Conservation (phyloP, 2,888 invertebrate genomes). For the Saturnia pavonia region DNA sequence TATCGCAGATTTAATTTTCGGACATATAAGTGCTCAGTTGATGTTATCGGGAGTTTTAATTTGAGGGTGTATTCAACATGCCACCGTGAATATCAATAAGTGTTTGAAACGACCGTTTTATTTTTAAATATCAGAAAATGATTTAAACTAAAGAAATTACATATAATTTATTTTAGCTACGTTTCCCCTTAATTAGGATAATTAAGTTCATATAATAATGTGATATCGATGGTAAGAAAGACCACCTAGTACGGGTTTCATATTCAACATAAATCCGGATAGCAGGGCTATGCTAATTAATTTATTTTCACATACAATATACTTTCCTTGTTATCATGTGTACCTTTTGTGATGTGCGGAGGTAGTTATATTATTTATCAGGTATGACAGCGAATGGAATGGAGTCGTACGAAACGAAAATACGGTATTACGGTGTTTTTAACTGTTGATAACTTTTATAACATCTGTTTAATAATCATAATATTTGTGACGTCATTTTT, state of each 20-base stretch:
- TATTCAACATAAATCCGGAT: constrained; percentile 36
- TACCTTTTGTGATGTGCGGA: constrained; percentile 42
- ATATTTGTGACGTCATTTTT: neutral
- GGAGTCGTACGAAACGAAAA: neutral
- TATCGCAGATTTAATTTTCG: constrained; percentile 1
- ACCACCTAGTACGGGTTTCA: constrained; percentile 47
- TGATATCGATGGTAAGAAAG: constrained; percentile 38
- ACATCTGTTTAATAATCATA: neutral
- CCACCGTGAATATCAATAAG: neutral
- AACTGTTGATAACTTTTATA: neutral
- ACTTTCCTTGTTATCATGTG: constrained; percentile 33
- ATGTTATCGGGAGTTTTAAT: neutral
- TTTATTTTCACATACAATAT: constrained; percentile 59
- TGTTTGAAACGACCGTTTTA: constrained; percentile 2
- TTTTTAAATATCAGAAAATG: neutral
- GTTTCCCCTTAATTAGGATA: neutral
- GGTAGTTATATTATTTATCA: constrained; percentile 50
- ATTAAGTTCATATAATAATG: constrained; percentile 7
- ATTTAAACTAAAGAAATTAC: neutral
- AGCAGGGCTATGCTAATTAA: constrained; percentile 61
- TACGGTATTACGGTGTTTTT: neutral
- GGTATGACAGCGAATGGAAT: constrained; percentile 17
- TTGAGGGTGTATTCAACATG: neutral
- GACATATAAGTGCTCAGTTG: neutral
- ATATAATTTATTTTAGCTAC: neutral